Base-by-base conservation (phyloP, 1,140 invertebrate genomes). In the Hycleus cichorii region DNA sequence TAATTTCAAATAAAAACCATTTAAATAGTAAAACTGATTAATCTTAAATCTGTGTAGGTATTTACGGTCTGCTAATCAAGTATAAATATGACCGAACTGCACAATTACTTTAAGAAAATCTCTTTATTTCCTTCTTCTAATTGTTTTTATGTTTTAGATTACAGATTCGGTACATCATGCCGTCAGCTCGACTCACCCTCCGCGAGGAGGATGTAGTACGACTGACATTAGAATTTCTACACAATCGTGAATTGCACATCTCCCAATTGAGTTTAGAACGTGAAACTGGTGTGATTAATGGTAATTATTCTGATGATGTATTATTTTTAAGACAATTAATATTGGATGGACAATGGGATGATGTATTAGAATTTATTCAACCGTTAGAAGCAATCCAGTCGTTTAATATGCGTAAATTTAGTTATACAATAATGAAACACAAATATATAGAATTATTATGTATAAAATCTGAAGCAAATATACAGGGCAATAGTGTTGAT, bases 301-400 rank as follows among this genome's bases (percentile, higher is more conserved):
- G 85, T 69, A 77, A 92, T 76, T 85, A 88, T 80, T 77, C 93
- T 26, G 90, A 97, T 73, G 96, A 98, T 73, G 84, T 95, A 1
- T 80, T 98, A 0, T 98, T 97, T 72, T 78, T 98, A 3, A 81
- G 96, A 9, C 94, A 91, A 75, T 80, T 98, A 8, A 95, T 98
- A 63, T 81, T 98, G 8, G 95, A 98, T 76, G 96, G 96, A 25
- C 93, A 97, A 76, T 98, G 95, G 95, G 95, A 98, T 75, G 94
- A 97, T 75, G 93, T 91, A 1, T 77, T 97, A 11, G 93, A 97
- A 69, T 98, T 98, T 74, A 89, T 98, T 49, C 92, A 97, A 75
- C 95, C 95, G 0, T 77, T 98, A n/a, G 88, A 91, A 73, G 81
- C 84, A 2, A 75, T 93, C 1, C 86, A 85, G 62, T 80, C 83